Base-by-base conservation (phyloP, 2,888 invertebrate genomes). In the Eledone cirrhosa region DNA sequence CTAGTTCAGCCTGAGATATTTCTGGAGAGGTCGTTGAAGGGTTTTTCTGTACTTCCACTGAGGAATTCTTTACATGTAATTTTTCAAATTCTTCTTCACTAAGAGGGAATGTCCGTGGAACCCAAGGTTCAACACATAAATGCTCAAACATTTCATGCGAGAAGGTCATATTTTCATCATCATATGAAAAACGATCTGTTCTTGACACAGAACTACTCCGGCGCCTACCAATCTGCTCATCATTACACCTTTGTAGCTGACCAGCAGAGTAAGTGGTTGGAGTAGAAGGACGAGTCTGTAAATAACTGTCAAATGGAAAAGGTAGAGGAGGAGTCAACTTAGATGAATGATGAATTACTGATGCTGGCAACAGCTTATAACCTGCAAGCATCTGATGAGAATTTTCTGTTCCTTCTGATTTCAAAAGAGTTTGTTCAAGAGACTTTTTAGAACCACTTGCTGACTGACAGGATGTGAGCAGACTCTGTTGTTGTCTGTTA, bases 31-130 rank as follows among this genome's bases (percentile, higher is more conserved):
- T 67, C 27, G n/a, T 48, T 22, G 7, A 31, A n/a, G 22, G 16
- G 19, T 80, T 80, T 19, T 48, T 77, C 48, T 76, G 78, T 29
- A 79, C 81, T 48, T 79, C 80, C 29, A 78, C 78, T 19, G 79
- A 80, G 4, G 83, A 80, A 75, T 84, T 83, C 59, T 84, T 86
- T 22, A 78, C 69, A 63, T 82, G 82, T 86, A 90, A 84, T 13
- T 80, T 78, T 63, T 85, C 82, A 74, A 84, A 86, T 24, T 87
- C 87, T 2, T 84, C 83, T 31, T 88, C 89, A 1, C 82, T 77
- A 7, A 90, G 79, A 2, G 90, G 90, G 80, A 90, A 90, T 7
- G 81, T 81, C 53, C 90, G 81, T 1, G 78, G 80, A 1, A 82
- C 81, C 88, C 88, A 90, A 0, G 89, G 88, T 19, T 86, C 85